A percentile compares a stretch with the other conserved stretches of the same genome.
phyloP scores from a whole-genome alignment of 2,888 invertebrate genomes.

The Mythimna ferrago region DNA sequence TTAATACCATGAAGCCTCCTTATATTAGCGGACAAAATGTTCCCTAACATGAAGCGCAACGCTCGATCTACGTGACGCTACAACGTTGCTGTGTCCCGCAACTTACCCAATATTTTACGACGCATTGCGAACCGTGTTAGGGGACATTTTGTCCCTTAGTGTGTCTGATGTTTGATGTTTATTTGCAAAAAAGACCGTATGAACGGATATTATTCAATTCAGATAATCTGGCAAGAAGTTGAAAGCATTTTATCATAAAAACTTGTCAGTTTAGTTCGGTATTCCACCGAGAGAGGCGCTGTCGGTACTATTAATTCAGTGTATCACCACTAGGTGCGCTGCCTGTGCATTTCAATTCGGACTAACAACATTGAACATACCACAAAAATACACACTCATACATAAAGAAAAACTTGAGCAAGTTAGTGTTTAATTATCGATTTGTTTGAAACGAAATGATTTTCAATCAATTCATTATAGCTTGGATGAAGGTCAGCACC shows the following conservation, averaged over 20 bases:
- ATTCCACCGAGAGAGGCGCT: background rate
- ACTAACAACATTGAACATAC: constrained; percentile 43
- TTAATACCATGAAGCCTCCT: too few species aligned
- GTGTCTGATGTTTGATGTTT: too few species aligned
- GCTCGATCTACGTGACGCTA: too few species aligned
- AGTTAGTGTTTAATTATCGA: constrained; percentile 55
- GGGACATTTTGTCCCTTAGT: too few species aligned
- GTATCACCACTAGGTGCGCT: constrained; percentile 3
- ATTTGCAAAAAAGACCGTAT: background rate
- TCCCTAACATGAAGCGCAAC: too few species aligned
- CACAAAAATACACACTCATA: constrained; percentile 54
- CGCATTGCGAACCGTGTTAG: too few species aligned
- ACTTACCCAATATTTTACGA: too few species aligned
- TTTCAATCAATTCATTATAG: constrained; percentile 49
- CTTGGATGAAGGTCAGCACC: background rate
- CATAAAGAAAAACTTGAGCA: constrained; percentile 62
- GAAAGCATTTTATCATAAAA: constrained; percentile 16
- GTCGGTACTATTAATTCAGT: background rate
- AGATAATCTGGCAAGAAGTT: constrained; percentile 43
- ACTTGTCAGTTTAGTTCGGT: background rate
- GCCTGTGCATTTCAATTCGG: constrained; percentile 49
- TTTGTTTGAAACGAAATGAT: constrained; percentile 39
- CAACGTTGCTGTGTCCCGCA: too few species aligned
- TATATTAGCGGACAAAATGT: too few species aligned
- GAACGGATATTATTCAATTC: background rate